A percentile compares a stretch with the other conserved stretches of the same genome.
Evolutionary conservation across 2,797 vertebrate species (phyloP).

Genomic region (Darevskia nairensis): DNA sequence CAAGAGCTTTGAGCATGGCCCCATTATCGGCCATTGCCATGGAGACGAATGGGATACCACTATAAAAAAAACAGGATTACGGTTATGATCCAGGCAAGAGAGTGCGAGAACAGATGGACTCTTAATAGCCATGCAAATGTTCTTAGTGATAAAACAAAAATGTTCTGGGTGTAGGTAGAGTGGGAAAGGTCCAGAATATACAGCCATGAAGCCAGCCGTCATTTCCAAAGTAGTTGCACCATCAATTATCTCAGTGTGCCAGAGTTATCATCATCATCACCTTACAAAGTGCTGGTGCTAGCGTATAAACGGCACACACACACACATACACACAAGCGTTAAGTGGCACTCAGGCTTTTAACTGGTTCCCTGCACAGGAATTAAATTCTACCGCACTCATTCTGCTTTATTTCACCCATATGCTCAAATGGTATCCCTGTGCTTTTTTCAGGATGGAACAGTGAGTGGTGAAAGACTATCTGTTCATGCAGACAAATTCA

Average conservation of each 20-base stretch:
- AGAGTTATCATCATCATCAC: not conserved
- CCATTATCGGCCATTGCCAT: slow-evolving; percentile 13
- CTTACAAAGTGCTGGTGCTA: not conserved
- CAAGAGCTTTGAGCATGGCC: not conserved
- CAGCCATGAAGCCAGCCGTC: not conserved
- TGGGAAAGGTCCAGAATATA: slow-evolving; percentile 17
- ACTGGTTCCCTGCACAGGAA: not conserved
- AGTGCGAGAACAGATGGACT: slow-evolving; percentile 12
- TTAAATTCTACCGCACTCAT: not conserved
- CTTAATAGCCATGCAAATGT: slow-evolving; percentile 37
- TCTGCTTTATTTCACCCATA: slow-evolving; percentile 15
- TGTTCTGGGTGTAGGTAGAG: not conserved
- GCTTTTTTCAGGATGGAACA: not conserved
- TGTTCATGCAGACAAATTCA: not conserved
- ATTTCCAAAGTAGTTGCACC: not conserved
- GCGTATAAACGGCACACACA: not conserved
- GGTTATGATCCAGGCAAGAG: slow-evolving; percentile 21
- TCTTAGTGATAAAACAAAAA: not conserved
- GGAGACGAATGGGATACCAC: slow-evolving; percentile 17
- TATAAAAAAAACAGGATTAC: slow-evolving; percentile 1
- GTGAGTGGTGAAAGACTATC: not conserved
- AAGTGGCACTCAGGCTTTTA: not conserved
- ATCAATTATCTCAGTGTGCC: not conserved
- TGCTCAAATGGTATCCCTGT: not conserved
- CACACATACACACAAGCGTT: not conserved